Evolutionary conservation across 2,797 vertebrate genomes (phyloP).

Genomic region (Fratercula arctica): DNA sequence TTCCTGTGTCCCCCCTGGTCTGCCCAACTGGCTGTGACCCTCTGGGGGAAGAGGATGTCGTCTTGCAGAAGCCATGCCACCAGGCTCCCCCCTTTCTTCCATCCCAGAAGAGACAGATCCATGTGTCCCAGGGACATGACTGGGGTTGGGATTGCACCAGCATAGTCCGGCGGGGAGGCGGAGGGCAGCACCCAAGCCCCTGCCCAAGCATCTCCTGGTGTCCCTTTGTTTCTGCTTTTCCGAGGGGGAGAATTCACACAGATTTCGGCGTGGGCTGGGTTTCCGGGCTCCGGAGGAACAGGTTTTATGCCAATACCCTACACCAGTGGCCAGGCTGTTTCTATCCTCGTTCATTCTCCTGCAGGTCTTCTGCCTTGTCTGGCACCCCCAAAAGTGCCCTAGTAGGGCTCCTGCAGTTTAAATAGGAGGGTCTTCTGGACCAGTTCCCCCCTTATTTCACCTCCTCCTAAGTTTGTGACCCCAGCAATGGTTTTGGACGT

Average conservation of each 20-base stretch:
- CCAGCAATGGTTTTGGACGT: neutral
- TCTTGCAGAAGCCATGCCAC: neutral
- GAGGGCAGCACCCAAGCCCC: neutral
- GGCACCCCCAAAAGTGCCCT: neutral
- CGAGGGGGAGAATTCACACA: neutral
- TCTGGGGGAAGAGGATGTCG: rapidly evolving
- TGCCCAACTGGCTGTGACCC: neutral
- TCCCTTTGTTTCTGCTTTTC: neutral
- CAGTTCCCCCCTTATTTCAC: neutral
- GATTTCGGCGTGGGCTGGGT: neutral
- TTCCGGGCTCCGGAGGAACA: rapidly evolving
- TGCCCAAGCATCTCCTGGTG: neutral
- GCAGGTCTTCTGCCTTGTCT: neutral
- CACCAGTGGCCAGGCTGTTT: neutral
- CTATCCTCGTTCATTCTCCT: neutral
- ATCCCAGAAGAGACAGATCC: neutral
- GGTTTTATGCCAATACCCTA: neutral
- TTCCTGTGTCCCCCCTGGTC: neutral
- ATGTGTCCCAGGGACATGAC: rapidly evolving
- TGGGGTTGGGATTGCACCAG: neutral
- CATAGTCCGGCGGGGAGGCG: neutral
- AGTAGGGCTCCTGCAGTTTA: neutral
- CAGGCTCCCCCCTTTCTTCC: rapidly evolving
- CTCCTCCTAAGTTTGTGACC: neutral
- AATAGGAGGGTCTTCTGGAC: neutral